Evolutionary conservation across 2,113 vertebrate genomes (phyloP).

Genomic region (Emberiza fucata): DNA sequence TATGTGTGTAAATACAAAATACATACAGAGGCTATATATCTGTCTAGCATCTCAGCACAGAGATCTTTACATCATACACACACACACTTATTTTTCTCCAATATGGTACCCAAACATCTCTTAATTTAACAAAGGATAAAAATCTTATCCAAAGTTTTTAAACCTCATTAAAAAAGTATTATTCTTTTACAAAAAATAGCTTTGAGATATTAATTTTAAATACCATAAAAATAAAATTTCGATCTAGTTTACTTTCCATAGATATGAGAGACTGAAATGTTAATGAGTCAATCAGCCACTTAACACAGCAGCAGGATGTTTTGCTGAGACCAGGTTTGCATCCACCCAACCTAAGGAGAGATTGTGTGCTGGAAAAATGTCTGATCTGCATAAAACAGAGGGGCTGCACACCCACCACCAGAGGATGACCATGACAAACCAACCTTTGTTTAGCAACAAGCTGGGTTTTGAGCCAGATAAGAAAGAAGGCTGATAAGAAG

Average conservation of each 20-base stretch:
- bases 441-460: neutral
- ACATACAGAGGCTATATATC: neutral
- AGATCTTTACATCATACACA: neutral
- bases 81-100: neutral
- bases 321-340: neutral
- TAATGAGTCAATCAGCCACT: neutral
- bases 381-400: neutral
- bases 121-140: neutral
- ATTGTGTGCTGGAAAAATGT: neutral
- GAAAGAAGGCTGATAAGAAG: neutral
- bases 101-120: neutral
- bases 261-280: neutral
- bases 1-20: neutral
- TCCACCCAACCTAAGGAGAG: rapidly evolving
- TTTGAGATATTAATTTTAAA: neutral
- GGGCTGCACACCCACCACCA: neutral
- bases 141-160: neutral
- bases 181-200: neutral
- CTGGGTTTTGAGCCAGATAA: neutral
- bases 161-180: neutral
- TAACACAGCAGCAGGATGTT: neutral
- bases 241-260: neutral
- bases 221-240: neutral
- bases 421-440: neutral
- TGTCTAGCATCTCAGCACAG: neutral